Evolutionary conservation across 1,140 invertebrate species (phyloP), one percentile per base, ranked within the genome.

Genomic region (Pygmarrhopalites habei): DNA sequence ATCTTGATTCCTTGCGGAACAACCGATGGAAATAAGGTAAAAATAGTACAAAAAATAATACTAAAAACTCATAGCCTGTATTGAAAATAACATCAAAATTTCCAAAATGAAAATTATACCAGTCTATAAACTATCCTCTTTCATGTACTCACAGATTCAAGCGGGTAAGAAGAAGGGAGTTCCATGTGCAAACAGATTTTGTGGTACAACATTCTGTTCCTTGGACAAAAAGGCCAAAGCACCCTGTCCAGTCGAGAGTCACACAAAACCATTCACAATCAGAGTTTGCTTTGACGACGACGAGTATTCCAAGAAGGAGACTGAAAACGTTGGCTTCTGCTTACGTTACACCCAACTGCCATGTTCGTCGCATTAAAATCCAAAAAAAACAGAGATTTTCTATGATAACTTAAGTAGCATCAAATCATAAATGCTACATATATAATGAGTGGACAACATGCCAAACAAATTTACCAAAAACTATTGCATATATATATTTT

Each of bases 11-110:
- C 70, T 49, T 72, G 70, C 60, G 70, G 70, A 26, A 72, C 70
- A 30, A 70, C 70, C 12, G 70, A 72, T 29, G 70, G 70, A 61
- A 72, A 72, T 28, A 72, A 72, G 70, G 70, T 70, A 70, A 64
- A n/a, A n/a, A n/a, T n/a, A 25, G 19, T 41, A 49, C 10, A 49
- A 49, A 23, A n/a, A n/a, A n/a, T n/a, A n/a, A n/a, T n/a, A n/a
- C n/a, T n/a, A n/a, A n/a, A n/a, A n/a, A n/a, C n/a, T n/a, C n/a
- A n/a, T n/a, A n/a, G n/a, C n/a, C n/a, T n/a, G n/a, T n/a, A n/a
- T n/a, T n/a, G n/a, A n/a, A n/a, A n/a, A n/a, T n/a, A n/a, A n/a
- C n/a, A n/a, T n/a, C n/a, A n/a, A n/a, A n/a, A n/a, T n/a, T n/a
- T n/a, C n/a, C n/a, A n/a, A n/a, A n/a, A n/a, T n/a, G n/a, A n/a